phyloP scores from a whole-genome alignment of 1,140 invertebrate species.

The Lepidurus apus region DNA sequence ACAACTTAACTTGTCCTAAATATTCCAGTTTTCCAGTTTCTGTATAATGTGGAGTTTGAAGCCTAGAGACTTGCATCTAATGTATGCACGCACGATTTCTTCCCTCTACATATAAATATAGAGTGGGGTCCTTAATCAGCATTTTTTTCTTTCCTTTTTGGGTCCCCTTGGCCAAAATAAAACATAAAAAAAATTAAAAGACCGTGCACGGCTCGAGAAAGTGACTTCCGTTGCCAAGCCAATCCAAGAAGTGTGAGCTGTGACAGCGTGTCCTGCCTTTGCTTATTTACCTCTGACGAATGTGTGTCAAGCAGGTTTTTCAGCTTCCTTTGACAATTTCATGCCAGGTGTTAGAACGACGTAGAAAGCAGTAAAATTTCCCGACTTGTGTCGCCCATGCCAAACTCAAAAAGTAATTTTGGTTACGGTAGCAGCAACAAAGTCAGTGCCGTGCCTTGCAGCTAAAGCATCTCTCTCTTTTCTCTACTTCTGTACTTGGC shows the following conservation, averaged over 20 bases:
- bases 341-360: not conserved
- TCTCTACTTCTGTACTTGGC: not conserved
- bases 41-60: not conserved
- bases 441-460: conserved; percentile 16
- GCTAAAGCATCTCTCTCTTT: not conserved
- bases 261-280: not conserved
- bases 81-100: not conserved
- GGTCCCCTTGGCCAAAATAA: no score
- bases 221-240: conserved; percentile 1
- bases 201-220: not conserved
- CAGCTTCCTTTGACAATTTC: not conserved
- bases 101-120: no score
- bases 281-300: conserved; percentile 1
- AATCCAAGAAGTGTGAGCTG: not conserved
- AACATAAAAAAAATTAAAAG: not conserved
- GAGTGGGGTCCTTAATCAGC: no score
- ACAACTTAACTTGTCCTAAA: not conserved
- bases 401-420: not conserved
- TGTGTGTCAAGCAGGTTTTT: conserved; percentile 12
- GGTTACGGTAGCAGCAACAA: not conserved
- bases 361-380: not conserved
- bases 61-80: not conserved
- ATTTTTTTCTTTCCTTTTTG: no score
- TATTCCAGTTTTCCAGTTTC: not conserved
- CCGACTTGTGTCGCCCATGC: not conserved